These are phyloP conservation scores for Microctenopoma steveboyesi DNA, from an alignment of 2,797 vertebrate genomes.

Conservation along the genomic window DNA sequence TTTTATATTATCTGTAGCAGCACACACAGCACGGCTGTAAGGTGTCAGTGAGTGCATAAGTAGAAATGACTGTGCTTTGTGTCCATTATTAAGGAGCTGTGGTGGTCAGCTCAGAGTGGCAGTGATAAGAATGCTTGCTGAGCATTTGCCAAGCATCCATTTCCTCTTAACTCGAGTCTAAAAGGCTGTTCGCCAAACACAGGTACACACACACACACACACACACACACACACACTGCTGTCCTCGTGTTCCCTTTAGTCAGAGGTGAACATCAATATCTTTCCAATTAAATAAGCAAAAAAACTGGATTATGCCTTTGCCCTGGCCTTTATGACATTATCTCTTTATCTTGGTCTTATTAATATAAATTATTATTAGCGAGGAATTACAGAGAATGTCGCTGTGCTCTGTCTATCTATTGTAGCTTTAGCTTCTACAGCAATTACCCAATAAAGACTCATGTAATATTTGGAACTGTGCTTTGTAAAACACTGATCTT, in stretches of 20 bases:
- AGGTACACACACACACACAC: slow-evolving; percentile 26
- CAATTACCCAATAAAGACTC: slow-evolving; percentile 5
- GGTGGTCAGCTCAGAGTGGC: slow-evolving; percentile 64
- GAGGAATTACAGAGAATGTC: slow-evolving; percentile 11
- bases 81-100: slow-evolving; percentile 65
- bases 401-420: slow-evolving; percentile 6
- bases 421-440: not conserved
- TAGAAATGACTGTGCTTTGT: slow-evolving; percentile 51
- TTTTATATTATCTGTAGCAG: slow-evolving; percentile 43
- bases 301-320: slow-evolving; percentile 50
- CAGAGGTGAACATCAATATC: slow-evolving; percentile 51
- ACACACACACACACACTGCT: slow-evolving; percentile 32
- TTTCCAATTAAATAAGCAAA: slow-evolving; percentile 52
- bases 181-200: slow-evolving; percentile 54
- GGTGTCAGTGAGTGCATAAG: slow-evolving; percentile 53
- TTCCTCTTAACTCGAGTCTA: slow-evolving; percentile 63
- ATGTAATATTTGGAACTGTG: not conserved
- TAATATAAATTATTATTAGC: slow-evolving; percentile 21
- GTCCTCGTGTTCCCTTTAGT: slow-evolving; percentile 57
- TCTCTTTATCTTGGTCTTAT: slow-evolving; percentile 29
- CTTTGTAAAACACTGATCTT: not conserved
- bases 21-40: slow-evolving; percentile 26
- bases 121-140: slow-evolving; percentile 62
- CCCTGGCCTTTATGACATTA: slow-evolving; percentile 32
- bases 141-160: slow-evolving; percentile 69